Percentiles rank a stretch among this genome's conserved stretches.
phyloP scores from a whole-genome alignment of 2,888 invertebrate genomes.

The Coleophora flavipennella region DNA sequence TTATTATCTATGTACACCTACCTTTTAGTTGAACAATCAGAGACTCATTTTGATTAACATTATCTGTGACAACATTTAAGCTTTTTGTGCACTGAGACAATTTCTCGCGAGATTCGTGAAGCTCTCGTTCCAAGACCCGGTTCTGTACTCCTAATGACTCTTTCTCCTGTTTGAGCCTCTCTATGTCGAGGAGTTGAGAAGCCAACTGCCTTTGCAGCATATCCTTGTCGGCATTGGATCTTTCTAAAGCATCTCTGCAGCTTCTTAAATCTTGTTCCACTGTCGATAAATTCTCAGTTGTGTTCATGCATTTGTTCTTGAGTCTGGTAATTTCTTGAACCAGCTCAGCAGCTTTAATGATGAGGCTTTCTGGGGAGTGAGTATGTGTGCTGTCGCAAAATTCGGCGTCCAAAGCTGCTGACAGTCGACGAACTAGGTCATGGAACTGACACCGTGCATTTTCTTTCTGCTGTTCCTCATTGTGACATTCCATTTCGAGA shows the following conservation, averaged over 20 bases:
- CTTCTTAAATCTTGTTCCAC: conserved; percentile 78
- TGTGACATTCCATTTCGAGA: conserved; percentile 79
- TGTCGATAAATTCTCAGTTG: conserved; percentile 73
- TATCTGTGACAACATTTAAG: conserved; percentile 77
- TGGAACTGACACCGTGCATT: conserved; percentile 77
- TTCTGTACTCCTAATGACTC: conserved; percentile 82
- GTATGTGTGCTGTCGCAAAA: conserved; percentile 77
- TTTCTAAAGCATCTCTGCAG: conserved; percentile 77
- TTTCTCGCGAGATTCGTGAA: conserved; percentile 79
- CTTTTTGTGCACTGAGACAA: conserved; percentile 75
- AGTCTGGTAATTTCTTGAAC: conserved; percentile 80
- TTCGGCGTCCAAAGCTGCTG: conserved; percentile 80
- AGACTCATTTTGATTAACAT: conserved; percentile 79
- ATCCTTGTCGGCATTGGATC: conserved; percentile 79
- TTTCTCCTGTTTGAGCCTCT: conserved; percentile 83
- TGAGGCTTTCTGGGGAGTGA: conserved; percentile 78
- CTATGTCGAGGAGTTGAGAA: conserved; percentile 79
- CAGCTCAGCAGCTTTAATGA: conserved; percentile 84
- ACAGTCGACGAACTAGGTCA: conserved; percentile 81
- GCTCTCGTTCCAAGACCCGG: conserved; percentile 81
- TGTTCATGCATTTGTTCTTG: conserved; percentile 73
- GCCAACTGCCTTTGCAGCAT: conserved; percentile 82
- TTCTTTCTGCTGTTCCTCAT: conserved; percentile 84
- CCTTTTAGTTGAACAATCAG: conserved; percentile 79
- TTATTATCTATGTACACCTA: conserved; percentile 25